These are phyloP conservation scores for Drosophila pectinifera DNA, from an alignment of 1,140 invertebrate species.

Conservation along the genomic window DNA sequence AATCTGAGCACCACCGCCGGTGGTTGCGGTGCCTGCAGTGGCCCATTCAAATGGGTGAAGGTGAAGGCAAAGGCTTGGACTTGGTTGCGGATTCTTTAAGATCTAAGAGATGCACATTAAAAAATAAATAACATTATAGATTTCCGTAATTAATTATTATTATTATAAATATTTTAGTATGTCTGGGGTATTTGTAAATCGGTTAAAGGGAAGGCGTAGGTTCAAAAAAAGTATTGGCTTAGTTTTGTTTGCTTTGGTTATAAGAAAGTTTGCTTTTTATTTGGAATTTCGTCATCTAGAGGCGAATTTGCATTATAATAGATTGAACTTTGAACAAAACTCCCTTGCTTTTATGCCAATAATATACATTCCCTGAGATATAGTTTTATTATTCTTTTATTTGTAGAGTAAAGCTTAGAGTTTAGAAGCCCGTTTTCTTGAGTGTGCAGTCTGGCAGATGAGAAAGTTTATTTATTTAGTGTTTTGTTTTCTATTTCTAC, in stretches of 20 bases:
- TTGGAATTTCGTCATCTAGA: background rate
- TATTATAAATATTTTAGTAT: background rate
- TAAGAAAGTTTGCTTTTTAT: slow-evolving; percentile 2
- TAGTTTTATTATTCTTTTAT: background rate
- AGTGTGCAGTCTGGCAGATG: slow-evolving; percentile 44
- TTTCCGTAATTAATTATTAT: background rate
- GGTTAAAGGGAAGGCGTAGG: too few relatives aligned
- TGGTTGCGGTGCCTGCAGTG: slow-evolving; percentile 24
- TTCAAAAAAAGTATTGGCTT: background rate
- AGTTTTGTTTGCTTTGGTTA: too few relatives aligned
- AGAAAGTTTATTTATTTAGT: slow-evolving; percentile 70
- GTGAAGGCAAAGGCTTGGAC: slow-evolving; percentile 59
- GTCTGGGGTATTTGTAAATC: too few relatives aligned
- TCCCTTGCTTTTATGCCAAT: background rate
- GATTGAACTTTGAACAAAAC: background rate
- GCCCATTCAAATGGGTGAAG: slow-evolving; percentile 73
- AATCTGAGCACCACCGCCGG: slow-evolving; percentile 48
- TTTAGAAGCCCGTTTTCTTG: slow-evolving; percentile 3
- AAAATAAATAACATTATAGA: background rate
- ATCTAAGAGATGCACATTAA: slow-evolving; percentile 8
- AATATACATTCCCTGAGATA: background rate
- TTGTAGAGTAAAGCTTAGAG: background rate
- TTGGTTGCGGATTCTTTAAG: slow-evolving; percentile 21
- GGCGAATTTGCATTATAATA: background rate
- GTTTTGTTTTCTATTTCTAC: slow-evolving; percentile 37